Evolutionary conservation across 2,113 vertebrate genomes (phyloP).

Genomic region (Eonycteris spelaea): DNA sequence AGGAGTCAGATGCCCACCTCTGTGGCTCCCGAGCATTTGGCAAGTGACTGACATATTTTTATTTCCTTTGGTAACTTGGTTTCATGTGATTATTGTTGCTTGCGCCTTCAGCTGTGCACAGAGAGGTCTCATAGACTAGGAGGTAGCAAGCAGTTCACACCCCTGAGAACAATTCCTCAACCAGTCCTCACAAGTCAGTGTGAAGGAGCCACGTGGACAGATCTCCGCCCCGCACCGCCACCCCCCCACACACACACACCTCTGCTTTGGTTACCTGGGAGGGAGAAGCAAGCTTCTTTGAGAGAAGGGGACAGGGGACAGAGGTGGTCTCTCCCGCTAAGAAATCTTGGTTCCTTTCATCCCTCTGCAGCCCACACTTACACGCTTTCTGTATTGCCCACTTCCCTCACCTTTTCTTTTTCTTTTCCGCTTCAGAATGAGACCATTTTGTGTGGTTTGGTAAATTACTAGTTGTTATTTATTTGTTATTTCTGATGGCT

Average conservation of each 20-base stretch:
- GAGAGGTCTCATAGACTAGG: background rate
- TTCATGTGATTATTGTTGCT: background rate
- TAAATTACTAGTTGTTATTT: background rate
- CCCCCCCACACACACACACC: no score
- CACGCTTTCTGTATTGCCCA: background rate
- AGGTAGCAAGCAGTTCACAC: background rate
- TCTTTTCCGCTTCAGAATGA: background rate
- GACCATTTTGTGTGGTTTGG: background rate
- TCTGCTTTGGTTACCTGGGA: background rate
- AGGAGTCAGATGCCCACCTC: background rate
- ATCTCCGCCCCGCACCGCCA: no score
- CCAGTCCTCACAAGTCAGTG: background rate
- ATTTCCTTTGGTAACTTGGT: background rate
- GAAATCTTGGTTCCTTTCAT: background rate
- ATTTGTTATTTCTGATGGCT: background rate
- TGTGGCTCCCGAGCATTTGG: background rate
- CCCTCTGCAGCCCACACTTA: background rate
- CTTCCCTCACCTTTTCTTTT: background rate
- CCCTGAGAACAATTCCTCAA: background rate
- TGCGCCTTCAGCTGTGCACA: background rate
- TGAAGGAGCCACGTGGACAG: background rate
- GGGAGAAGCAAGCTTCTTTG: background rate
- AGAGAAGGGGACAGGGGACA: no score
- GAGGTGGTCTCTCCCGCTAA: background rate
- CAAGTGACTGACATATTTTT: background rate